Base-by-base conservation (phyloP, 1,140 invertebrate species). In the Temnothorax curvispinosus region DNA sequence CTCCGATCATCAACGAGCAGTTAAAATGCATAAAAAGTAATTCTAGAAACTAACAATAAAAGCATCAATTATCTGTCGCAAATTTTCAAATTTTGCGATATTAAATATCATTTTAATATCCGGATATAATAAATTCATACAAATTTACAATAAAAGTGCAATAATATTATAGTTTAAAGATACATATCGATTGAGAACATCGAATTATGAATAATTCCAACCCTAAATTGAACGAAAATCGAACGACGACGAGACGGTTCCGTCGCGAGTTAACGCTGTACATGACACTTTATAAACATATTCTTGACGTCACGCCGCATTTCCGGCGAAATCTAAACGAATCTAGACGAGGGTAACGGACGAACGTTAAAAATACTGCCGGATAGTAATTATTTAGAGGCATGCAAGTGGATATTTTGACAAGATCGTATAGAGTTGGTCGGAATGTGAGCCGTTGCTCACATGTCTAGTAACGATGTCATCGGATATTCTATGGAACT, bases 321-420 rank as follows among this genome's bases (percentile, higher is more conserved):
- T 47, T 38, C 18, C 8, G 44, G 2, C 32, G 18, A 56, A 44
- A 58, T 1, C 6, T 44, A 3, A 9, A 56, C 21, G 38, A 44
- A 58, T 0, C 6, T 44, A 13, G 11, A 56, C 21, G 38, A 21
- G 13, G 4, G n/a, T n/a, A 67, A 69, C 27, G 47, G 18, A 41
- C 8, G 35, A 41, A 47, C 44, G 21, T 74, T 72, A 67, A 78
- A 88, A 86, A 86, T 85, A 67, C 35, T 52, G 27, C 0, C 50
- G 50, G 50, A 72, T 32, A 56, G 81, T 27, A 74, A 78, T 88
- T 85, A 88, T 78, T 86, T 84, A 76, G 58, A 52, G 44, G 56
- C 67, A 71, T 64, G 72, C 72, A 65, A 74, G 72, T 65, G 47
- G 54, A 84, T 88, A 89, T 89, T 89, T 88, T 85, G 72, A 85